Evolutionary conservation across 2,888 invertebrate genomes (phyloP).

Genomic region (Rosalia funebris): DNA sequence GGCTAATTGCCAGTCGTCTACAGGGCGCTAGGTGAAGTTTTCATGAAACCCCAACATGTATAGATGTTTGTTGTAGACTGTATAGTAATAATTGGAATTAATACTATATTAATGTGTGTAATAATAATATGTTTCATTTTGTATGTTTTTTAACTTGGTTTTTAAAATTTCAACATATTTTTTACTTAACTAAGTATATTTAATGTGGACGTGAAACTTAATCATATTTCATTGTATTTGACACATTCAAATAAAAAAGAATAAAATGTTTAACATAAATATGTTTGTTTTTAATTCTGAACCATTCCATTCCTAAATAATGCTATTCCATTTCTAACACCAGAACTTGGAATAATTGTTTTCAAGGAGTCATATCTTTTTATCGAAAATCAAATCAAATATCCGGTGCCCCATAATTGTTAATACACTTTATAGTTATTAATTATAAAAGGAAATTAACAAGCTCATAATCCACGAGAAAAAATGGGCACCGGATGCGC

Average conservation of each 20-base stretch:
- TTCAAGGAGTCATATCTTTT: too few species aligned
- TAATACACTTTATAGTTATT: too few species aligned
- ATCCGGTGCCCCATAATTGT: too few species aligned
- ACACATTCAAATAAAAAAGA: conserved; percentile 52
- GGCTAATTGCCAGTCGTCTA: conserved; percentile 36
- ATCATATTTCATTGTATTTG: conserved; percentile 54
- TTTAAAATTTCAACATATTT: conserved; percentile 49
- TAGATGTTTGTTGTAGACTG: conserved; percentile 61
- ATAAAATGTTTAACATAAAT: conserved; percentile 40
- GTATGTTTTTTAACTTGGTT: conserved; percentile 37
- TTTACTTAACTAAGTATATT: conserved; percentile 52
- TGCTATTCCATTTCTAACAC: too few species aligned
- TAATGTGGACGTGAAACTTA: conserved; percentile 55
- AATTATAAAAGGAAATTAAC: too few species aligned
- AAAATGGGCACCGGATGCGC: too few species aligned
- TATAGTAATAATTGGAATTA: conserved; percentile 51
- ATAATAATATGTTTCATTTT: conserved; percentile 43
- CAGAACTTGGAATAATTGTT: too few species aligned
- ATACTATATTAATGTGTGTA: conserved; percentile 49
- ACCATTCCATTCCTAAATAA: too few species aligned
- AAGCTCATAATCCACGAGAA: too few species aligned
- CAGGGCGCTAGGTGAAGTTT: conserved; percentile 48
- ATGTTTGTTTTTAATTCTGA: too few species aligned
- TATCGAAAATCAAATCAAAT: too few species aligned
- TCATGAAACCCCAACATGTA: conserved; percentile 51